phyloP scores from a whole-genome alignment of 2,797 vertebrate genomes.

The Liparis tanakae region DNA sequence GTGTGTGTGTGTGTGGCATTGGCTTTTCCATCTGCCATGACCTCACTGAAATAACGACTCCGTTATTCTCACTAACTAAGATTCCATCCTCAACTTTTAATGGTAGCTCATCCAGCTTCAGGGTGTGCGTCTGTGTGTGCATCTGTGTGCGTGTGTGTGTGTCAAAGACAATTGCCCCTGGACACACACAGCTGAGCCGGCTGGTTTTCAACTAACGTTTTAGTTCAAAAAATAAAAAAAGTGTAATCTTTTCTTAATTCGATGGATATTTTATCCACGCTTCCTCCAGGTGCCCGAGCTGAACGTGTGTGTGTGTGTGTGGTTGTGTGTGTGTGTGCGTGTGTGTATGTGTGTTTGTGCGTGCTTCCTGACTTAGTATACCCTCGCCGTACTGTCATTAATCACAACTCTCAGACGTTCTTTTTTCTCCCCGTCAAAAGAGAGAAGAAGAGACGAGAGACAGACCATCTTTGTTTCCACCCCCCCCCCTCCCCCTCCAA shows the following conservation, averaged over 20 bases:
- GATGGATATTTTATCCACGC: constrained; percentile 56
- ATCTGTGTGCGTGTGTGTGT: constrained; percentile 16
- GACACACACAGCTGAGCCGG: constrained; percentile 58
- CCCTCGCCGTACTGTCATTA: constrained; percentile 63
- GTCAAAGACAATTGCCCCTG: constrained; percentile 52
- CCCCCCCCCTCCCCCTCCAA: constrained; percentile 37
- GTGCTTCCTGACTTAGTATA: constrained; percentile 44
- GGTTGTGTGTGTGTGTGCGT: constrained; percentile 10
- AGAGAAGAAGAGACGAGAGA: constrained; percentile 50
- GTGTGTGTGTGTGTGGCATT: constrained; percentile 34
- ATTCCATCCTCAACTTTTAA: constrained; percentile 62
- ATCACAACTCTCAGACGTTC: constrained; percentile 58
- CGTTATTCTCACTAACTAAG: constrained; percentile 66
- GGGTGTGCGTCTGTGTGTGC: constrained; percentile 12
- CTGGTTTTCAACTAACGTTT: constrained; percentile 52
- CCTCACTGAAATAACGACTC: constrained; percentile 75
- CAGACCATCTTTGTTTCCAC: constrained; percentile 62
- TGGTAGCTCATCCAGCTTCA: constrained; percentile 57
- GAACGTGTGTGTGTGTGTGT: constrained; percentile 17
- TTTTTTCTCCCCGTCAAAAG: constrained; percentile 42
- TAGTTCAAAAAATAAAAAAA: constrained; percentile 41
- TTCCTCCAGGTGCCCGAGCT: constrained; percentile 54
- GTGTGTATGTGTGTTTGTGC: constrained; percentile 8
- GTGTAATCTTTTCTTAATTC: constrained; percentile 54
- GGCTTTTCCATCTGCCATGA: constrained; percentile 63